Evolutionary conservation across 2,797 vertebrate species (phyloP).

Genomic region (Podarcis lilfordi): DNA sequence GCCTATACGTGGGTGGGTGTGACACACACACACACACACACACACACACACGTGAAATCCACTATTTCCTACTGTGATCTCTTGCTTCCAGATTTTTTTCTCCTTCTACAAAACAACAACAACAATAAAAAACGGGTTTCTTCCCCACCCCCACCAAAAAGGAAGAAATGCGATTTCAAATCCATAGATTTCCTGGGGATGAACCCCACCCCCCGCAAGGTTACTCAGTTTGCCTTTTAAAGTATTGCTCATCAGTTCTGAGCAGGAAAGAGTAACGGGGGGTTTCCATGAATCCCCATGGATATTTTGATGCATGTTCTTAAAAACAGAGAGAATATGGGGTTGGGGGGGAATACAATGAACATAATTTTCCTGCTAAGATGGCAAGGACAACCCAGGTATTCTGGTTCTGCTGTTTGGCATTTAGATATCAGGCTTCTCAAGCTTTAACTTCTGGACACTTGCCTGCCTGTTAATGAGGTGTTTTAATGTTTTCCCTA

Average conservation of each 20-base stretch:
- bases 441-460: conserved; percentile 23
- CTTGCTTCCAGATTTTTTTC: conserved; percentile 55
- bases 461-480: conserved; percentile 50
- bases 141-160: not conserved
- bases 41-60: not conserved
- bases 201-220: not conserved
- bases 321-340: conserved; percentile 2
- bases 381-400: not conserved
- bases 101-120: not conserved
- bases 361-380: not conserved
- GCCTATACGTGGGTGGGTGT: not conserved
- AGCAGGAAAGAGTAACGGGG: not conserved
- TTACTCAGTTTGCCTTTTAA: not conserved
- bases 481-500: not conserved
- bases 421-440: not conserved
- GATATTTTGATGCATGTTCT: not conserved
- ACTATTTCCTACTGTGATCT: conserved; percentile 14
- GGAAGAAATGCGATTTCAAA: not conserved
- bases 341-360: not conserved
- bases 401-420: rapidly evolving
- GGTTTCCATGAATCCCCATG: not conserved
- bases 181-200: not conserved
- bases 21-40: too few species aligned
- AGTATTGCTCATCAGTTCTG: not conserved
- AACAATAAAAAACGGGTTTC: too few species aligned